Percentiles rank a stretch among this genome's conserved stretches.
Conservation (phyloP, 92 coral and sea anemone genomes). For the Chrysogorgia sp. region DNA sequence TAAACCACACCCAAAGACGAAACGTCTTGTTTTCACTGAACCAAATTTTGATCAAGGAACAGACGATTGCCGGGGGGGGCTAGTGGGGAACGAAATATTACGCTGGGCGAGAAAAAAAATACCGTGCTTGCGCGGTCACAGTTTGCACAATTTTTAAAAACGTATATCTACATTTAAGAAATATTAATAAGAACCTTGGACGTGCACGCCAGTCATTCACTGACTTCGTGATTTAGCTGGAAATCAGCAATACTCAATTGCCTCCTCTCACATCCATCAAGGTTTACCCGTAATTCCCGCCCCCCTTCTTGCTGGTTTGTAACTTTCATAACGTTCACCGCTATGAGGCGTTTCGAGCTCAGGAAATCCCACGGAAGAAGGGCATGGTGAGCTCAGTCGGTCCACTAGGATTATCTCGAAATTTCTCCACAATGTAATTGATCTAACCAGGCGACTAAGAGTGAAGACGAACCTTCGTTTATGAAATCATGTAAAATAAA, state of each 20-base stretch:
- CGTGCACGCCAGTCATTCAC: background rate
- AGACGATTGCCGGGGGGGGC: background rate
- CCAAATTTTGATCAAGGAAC: background rate
- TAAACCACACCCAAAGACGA: background rate
- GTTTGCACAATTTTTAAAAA: constrained; percentile 47
- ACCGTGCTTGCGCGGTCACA: constrained; percentile 48
- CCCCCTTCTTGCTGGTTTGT: too few species aligned
- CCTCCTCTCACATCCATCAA: background rate
- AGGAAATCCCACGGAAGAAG: background rate
- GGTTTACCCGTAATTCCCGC: too few species aligned
- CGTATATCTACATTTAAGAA: constrained; percentile 29
- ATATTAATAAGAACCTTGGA: constrained; percentile 18
- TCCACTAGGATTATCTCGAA: background rate
- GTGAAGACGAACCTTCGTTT: background rate
- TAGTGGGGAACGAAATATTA: constrained; percentile 13
- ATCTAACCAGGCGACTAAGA: background rate
- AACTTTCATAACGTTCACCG: background rate
- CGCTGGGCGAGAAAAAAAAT: constrained; percentile 42
- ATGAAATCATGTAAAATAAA: constrained; percentile 27
- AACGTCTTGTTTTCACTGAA: background rate
- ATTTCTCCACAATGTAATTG: background rate
- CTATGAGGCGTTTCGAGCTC: too few species aligned
- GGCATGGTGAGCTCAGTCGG: background rate
- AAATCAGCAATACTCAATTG: constrained; percentile 14
- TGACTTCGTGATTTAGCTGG: constrained; percentile 16